Evolutionary conservation across 2,113 vertebrate genomes (phyloP).

Genomic region (Peromyscus maniculatus): DNA sequence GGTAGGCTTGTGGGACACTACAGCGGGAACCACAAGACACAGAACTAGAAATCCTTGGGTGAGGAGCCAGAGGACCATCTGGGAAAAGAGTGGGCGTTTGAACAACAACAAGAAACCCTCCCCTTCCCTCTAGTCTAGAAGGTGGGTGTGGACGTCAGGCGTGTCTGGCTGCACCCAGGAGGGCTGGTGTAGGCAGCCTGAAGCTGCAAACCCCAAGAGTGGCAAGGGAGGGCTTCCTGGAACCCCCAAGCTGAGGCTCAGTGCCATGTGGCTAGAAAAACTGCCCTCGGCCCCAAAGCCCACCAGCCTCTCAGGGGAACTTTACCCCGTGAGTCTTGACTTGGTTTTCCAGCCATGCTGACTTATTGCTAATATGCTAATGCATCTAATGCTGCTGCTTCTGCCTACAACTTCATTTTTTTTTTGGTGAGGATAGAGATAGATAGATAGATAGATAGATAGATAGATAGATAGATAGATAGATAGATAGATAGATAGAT

Average conservation of each 20-base stretch:
- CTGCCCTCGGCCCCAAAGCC: background rate
- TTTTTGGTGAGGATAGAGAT: no score
- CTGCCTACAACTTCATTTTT: background rate
- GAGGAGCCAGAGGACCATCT: background rate
- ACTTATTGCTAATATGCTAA: conserved; percentile 4
- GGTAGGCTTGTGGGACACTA: background rate
- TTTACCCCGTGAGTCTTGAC: background rate
- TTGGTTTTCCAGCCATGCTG: background rate
- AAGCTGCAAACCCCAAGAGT: background rate
- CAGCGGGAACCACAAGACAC: background rate
- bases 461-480: background rate
- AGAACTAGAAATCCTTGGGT: background rate
- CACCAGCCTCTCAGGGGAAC: background rate
- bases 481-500: background rate
- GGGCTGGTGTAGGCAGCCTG: no score
- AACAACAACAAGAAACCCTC: background rate
- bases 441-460: background rate
- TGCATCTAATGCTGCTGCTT: background rate
- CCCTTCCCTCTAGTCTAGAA: background rate
- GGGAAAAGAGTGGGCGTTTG: conserved; percentile 2
- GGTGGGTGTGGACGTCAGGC: background rate
- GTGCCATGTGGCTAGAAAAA: background rate
- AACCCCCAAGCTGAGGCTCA: background rate
- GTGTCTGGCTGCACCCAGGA: background rate
- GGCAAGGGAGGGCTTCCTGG: background rate